Evolutionary conservation across 2,113 vertebrate species (phyloP).

Genomic region (Gnathonemus longibarbis): DNA sequence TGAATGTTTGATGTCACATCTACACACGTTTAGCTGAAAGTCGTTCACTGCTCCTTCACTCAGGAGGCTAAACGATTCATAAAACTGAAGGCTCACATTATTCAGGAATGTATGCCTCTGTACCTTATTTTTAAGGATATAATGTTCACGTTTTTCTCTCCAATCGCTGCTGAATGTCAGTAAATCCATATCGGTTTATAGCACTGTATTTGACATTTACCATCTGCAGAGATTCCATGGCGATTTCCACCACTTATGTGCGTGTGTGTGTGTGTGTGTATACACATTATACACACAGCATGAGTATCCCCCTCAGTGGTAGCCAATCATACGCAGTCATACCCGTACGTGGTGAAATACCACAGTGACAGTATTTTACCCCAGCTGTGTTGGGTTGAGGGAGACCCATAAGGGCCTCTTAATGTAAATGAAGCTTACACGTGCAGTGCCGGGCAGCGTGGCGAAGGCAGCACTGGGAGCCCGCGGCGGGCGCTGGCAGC

Average conservation of each 20-base stretch:
- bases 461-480: neutral
- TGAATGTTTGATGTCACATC: neutral
- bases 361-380: neutral
- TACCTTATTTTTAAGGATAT: neutral
- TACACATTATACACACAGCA: neutral
- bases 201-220: neutral
- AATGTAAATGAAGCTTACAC: neutral
- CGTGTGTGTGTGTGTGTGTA: neutral
- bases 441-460: neutral
- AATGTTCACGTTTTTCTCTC: neutral
- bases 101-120: neutral
- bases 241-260: neutral
- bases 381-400: neutral
- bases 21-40: neutral
- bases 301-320: neutral
- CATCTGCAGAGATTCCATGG: neutral
- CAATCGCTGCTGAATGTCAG: neutral
- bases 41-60: neutral
- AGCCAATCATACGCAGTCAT: neutral
- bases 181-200: neutral
- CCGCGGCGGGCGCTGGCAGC: neutral
- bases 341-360: neutral
- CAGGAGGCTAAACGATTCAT: constrained; percentile 3
- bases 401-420: neutral
- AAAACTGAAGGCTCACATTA: constrained; percentile 9